A percentile compares a stretch with the other conserved stretches of the same genome.
These are phyloP conservation scores for Drosophila merina DNA, from an alignment of 2,888 invertebrate genomes.

Conservation along the genomic window DNA sequence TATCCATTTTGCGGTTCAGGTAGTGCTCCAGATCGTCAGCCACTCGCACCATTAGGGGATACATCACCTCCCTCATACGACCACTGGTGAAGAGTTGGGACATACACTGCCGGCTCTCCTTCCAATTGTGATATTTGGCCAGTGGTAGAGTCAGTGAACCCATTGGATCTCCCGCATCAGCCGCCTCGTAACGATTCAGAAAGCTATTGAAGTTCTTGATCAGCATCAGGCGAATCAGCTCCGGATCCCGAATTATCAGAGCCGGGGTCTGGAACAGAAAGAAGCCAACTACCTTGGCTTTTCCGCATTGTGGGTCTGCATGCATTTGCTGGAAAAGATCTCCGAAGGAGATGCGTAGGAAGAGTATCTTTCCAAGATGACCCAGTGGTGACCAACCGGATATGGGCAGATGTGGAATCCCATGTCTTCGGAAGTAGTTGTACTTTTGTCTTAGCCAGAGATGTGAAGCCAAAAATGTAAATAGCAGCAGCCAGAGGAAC, in stretches of 20 bases:
- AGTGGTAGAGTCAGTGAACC: conserved; percentile 71
- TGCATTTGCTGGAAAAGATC: conserved; percentile 81
- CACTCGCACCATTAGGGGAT: conserved; percentile 75
- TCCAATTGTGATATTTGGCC: conserved; percentile 78
- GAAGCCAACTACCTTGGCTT: conserved; percentile 79
- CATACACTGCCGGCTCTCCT: conserved; percentile 71
- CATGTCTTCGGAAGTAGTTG: conserved; percentile 71
- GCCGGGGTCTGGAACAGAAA: conserved; percentile 84
- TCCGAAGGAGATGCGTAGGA: conserved; percentile 77
- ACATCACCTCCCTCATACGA: conserved; percentile 77
- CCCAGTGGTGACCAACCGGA: conserved; percentile 81
- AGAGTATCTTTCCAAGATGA: conserved; percentile 81
- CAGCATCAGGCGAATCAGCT: conserved; percentile 82
- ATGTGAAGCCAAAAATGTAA: conserved; percentile 32
- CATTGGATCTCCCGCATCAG: conserved; percentile 73
- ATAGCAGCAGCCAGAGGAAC: conserved; percentile 37
- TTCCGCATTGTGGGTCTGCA: conserved; percentile 48
- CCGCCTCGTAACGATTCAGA: conserved; percentile 79
- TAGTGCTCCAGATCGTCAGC: conserved; percentile 63
- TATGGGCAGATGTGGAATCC: conserved; percentile 75
- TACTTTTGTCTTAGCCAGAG: conserved; percentile 51
- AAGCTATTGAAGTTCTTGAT: conserved; percentile 81
- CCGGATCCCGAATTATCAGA: conserved; percentile 83
- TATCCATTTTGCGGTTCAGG: conserved; percentile 40
- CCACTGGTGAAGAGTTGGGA: conserved; percentile 76